Conservation (phyloP, 1,140 invertebrate genomes). For the Apis dorsata region DNA sequence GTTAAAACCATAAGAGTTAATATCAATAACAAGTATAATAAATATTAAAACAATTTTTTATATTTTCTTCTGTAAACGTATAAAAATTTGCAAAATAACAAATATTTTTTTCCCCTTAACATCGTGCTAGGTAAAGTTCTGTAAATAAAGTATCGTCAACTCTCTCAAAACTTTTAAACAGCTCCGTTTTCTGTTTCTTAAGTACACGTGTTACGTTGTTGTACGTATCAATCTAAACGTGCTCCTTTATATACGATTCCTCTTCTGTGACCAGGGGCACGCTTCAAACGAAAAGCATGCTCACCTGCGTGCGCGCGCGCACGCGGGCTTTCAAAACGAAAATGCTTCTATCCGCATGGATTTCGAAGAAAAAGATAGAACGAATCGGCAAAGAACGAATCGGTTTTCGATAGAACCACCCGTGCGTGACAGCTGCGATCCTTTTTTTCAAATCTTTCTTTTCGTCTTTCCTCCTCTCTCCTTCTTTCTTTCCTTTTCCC, state of each 20-base stretch:
- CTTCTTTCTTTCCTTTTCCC: not conserved
- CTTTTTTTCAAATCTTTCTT: not conserved
- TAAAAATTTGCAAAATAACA: no score
- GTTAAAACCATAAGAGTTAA: no score
- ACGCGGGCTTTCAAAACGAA: conserved; percentile 25
- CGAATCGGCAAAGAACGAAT: conserved; percentile 6
- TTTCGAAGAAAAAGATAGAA: conserved; percentile 4
- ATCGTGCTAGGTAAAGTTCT: no score
- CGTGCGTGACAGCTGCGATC: conserved; percentile 18
- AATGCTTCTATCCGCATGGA: conserved; percentile 35
- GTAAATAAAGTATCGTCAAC: no score
- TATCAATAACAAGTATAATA: no score
- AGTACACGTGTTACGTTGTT: not conserved
- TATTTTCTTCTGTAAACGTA: no score
- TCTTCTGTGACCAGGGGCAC: not conserved
- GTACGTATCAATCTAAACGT: not conserved
- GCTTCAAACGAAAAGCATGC: not conserved
- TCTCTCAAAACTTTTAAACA: not conserved
- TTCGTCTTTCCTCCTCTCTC: not conserved
- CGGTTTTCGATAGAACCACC: conserved; percentile 24
- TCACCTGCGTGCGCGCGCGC: not conserved
- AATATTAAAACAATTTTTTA: no score
- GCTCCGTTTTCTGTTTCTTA: not conserved
- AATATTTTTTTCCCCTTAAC: no score
- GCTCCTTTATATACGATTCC: not conserved